Percentiles rank a stretch among this genome's conserved stretches.
Evolutionary conservation across 1,140 invertebrate species (phyloP).

Genomic region (Apis laboriosa): DNA sequence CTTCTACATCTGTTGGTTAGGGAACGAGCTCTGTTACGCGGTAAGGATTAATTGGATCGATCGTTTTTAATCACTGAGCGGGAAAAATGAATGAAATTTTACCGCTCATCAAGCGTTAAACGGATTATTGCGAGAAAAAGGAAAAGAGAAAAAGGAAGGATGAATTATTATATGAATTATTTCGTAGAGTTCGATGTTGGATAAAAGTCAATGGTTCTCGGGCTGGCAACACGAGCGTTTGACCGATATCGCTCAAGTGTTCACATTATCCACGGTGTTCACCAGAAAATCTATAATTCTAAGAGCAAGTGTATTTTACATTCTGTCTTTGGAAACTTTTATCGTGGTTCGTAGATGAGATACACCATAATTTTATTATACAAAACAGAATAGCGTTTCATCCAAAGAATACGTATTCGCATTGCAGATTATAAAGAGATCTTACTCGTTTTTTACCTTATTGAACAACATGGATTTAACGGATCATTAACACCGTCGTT

Average conservation of each 20-base stretch:
- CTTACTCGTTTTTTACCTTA: slow-evolving; percentile 57
- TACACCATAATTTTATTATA: too few relatives aligned
- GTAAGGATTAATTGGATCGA: slow-evolving; percentile 28
- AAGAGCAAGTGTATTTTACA: slow-evolving; percentile 55
- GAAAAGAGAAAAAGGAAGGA: background rate
- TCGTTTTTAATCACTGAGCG: too few relatives aligned
- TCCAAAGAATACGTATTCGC: background rate
- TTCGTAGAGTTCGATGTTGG: slow-evolving; percentile 35
- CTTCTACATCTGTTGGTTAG: slow-evolving; percentile 59
- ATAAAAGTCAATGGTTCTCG: slow-evolving; percentile 55
- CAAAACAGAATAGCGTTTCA: too few relatives aligned
- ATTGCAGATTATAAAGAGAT: slow-evolving; percentile 52
- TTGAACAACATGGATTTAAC: slow-evolving; percentile 45
- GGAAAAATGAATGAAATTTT: background rate
- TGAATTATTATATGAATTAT: background rate
- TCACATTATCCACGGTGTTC: slow-evolving; percentile 47
- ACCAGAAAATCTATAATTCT: slow-evolving; percentile 26
- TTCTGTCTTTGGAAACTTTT: slow-evolving; percentile 54
- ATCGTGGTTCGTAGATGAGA: slow-evolving; percentile 33
- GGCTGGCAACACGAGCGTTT: slow-evolving; percentile 37
- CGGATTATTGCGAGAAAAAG: background rate
- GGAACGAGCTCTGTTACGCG: slow-evolving; percentile 57
- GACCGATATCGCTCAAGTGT: background rate
- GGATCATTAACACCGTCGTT: background rate
- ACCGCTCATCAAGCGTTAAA: background rate